Percentiles rank a stretch among this genome's conserved stretches.
These are phyloP conservation scores for Temnothorax rugatulus DNA, from an alignment of 2,888 invertebrate genomes.

Conservation along the genomic window DNA sequence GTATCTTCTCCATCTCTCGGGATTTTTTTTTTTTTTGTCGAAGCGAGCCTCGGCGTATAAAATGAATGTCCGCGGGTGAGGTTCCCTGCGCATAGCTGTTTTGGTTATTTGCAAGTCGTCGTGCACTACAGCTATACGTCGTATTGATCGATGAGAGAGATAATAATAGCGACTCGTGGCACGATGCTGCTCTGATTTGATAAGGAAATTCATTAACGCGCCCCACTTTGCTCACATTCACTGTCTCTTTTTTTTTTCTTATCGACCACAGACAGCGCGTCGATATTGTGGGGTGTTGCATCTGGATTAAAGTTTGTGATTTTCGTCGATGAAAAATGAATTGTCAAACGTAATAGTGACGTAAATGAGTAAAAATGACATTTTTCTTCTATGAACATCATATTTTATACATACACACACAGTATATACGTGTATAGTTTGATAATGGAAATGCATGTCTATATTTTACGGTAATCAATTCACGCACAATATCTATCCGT, in stretches of 20 bases:
- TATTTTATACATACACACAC: background rate
- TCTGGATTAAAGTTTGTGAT: constrained; percentile 38
- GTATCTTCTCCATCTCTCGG: constrained; percentile 13
- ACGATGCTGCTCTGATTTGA: constrained; percentile 78
- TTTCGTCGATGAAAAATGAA: constrained; percentile 31
- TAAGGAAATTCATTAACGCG: constrained; percentile 84
- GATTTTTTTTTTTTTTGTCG: constrained; percentile 27
- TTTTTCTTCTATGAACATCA: background rate
- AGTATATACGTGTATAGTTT: background rate
- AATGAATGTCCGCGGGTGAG: constrained; percentile 52
- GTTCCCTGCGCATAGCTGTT: constrained; percentile 71
- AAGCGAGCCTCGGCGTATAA: constrained; percentile 56
- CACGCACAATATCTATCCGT: background rate
- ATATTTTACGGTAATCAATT: background rate
- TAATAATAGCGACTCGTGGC: constrained; percentile 68
- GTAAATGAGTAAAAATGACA: constrained; percentile 12
- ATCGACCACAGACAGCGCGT: constrained; percentile 22
- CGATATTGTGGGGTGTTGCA: constrained; percentile 30
- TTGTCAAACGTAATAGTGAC: constrained; percentile 15
- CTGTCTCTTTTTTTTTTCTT: constrained; percentile 16
- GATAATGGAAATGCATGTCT: background rate
- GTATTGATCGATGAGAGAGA: constrained; percentile 71
- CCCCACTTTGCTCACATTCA: constrained; percentile 76
- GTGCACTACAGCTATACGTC: constrained; percentile 66
- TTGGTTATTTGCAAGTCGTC: constrained; percentile 72